These are phyloP conservation scores for Zaprionus bogoriensis DNA, from an alignment of 2,888 invertebrate species.

Conservation along the genomic window DNA sequence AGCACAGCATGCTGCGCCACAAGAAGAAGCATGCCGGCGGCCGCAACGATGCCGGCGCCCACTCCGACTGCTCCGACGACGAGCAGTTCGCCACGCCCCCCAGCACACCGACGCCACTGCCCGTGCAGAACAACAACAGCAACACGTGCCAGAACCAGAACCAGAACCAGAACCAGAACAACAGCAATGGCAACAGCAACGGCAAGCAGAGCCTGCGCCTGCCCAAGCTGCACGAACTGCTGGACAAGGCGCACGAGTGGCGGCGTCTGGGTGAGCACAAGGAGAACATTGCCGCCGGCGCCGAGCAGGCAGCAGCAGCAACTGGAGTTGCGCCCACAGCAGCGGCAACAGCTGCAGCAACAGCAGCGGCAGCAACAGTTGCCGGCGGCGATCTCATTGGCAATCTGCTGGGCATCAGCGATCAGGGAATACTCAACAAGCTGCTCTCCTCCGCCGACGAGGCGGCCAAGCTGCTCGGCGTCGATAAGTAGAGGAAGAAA, in stretches of 20 bases:
- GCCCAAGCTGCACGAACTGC: constrained; percentile 80
- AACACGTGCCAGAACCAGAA: constrained; percentile 41
- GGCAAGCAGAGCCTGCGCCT: constrained; percentile 57
- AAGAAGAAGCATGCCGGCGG: constrained; percentile 91
- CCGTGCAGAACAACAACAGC: constrained; percentile 34
- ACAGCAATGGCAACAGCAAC: constrained; percentile 22
- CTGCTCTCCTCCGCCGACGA: constrained; percentile 91
- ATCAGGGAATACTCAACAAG: constrained; percentile 92
- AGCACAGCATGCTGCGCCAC: constrained; percentile 97
- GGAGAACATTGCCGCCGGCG: constrained; percentile 74
- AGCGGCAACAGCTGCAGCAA: constrained; percentile 67
- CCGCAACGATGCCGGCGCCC: constrained; percentile 54
- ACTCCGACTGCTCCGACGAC: constrained; percentile 83
- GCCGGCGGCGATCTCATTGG: constrained; percentile 89
- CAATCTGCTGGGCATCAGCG: constrained; percentile 93
- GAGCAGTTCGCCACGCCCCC: constrained; percentile 75
- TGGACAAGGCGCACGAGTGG: constrained; percentile 80
- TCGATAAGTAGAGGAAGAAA: constrained; percentile 85
- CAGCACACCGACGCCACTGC: constrained; percentile 35
- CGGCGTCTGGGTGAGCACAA: constrained; percentile 79
- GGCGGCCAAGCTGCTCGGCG: constrained; percentile 93
- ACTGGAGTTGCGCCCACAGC: constrained; percentile 66
- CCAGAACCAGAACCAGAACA: constrained; percentile 21
- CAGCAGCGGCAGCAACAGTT: constrained; percentile 67
- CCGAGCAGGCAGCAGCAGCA: constrained; percentile 22